phyloP scores from a whole-genome alignment of 2,113 vertebrate species.

The Sula dactylatra region DNA sequence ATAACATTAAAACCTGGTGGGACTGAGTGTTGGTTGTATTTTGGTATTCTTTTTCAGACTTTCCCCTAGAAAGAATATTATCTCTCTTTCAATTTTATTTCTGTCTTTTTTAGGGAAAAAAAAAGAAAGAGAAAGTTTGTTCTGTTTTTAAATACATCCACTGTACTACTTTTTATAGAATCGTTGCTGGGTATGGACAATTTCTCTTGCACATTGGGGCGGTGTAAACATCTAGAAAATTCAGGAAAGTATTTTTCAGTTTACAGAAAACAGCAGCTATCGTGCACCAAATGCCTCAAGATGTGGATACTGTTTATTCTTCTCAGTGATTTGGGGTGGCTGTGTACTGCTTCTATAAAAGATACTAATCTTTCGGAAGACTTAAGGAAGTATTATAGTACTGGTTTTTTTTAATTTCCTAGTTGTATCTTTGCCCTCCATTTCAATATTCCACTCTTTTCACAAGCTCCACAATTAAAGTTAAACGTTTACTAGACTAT shows the following conservation, averaged over 20 bases:
- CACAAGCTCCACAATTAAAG: neutral
- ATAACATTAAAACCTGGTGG: neutral
- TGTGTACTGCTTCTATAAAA: neutral
- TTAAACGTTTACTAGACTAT: neutral
- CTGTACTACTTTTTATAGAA: neutral
- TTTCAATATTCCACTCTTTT: neutral
- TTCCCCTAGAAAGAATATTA: neutral
- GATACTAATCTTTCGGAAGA: neutral
- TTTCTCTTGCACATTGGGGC: rapidly evolving
- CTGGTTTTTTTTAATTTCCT: neutral
- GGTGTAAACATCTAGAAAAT: neutral
- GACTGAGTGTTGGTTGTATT: neutral
- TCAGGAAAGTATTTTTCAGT: neutral
- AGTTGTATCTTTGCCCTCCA: neutral
- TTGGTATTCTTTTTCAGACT: neutral
- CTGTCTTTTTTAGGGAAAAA: neutral
- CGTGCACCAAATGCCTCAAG: neutral
- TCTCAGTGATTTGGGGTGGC: neutral
- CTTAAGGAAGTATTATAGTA: neutral
- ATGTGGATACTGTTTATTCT: neutral
- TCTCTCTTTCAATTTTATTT: neutral
- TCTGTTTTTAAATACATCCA: neutral
- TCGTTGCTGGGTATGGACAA: neutral
- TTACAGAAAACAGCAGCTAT: neutral
- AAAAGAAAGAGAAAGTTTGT: neutral